Evolutionary conservation across 2,888 invertebrate species (phyloP).

Genomic region (Liopterus haemorrhoidalis): DNA sequence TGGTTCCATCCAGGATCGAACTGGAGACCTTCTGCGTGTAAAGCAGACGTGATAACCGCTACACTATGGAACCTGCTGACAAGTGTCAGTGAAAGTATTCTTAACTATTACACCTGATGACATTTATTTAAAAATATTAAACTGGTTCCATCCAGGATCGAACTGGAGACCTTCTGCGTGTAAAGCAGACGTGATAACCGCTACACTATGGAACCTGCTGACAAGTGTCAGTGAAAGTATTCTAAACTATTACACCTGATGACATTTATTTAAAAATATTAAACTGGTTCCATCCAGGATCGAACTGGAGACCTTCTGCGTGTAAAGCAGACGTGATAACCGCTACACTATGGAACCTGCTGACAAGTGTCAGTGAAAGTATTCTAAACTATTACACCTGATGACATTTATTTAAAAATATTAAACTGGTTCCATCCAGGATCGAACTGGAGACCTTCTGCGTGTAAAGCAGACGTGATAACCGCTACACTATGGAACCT

Average conservation of each 20-base stretch:
- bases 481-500: slow-evolving; percentile 3
- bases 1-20: slow-evolving; percentile 37
- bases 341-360: slow-evolving; percentile 46
- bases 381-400: too few species aligned
- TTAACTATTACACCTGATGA: too few species aligned
- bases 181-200: slow-evolving; percentile 48
- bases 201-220: slow-evolving; percentile 46
- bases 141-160: slow-evolving; percentile 48
- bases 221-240: too few species aligned
- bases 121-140: too few species aligned
- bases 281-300: slow-evolving; percentile 48
- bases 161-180: slow-evolving; percentile 49
- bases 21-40: slow-evolving; percentile 37
- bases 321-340: slow-evolving; percentile 48
- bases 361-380: too few species aligned
- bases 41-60: slow-evolving; percentile 37
- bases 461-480: slow-evolving; percentile 4
- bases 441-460: slow-evolving; percentile 4
- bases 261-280: too few species aligned
- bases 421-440: slow-evolving; percentile 4
- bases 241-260: too few species aligned
- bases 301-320: slow-evolving; percentile 49
- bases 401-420: too few species aligned
- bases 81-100: too few species aligned
- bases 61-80: slow-evolving; percentile 36